Base-by-base conservation (phyloP, 2,797 vertebrate species). In the Trematomus bernacchii region DNA sequence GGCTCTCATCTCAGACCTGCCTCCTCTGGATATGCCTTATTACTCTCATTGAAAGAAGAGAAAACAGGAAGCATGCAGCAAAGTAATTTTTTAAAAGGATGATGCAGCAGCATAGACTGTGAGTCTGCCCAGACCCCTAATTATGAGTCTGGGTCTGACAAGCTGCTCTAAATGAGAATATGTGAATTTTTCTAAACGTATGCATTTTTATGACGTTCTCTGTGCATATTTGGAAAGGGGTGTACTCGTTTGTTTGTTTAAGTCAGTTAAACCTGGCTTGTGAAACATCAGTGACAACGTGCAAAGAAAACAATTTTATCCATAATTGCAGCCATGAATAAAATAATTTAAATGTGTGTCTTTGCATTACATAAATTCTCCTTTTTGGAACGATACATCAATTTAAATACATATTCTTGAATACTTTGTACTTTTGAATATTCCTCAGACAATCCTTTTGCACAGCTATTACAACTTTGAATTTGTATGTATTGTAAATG, bases 21-120 rank as follows among this genome's bases (percentile, higher is more conserved):
- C 46, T 59, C 9, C 63, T 19, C 37, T 73, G 63, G 21, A 73
- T 82, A 76, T 81, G 52, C 70, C 62, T 90, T 85, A 87, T 87
- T 87, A 79, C 69, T 76, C 55, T 81, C 64, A 79, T 87, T 78
- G 81, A 40, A 84, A 85, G 69, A 76, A 69, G 27, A 13, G 6
- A 18, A 43, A 86, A 60, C 48, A 71, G 53, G 62, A 82, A 77
- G 66, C 68, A 62, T 42, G 73, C 50, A 76, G 71, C 23, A 70
- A 66, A 73, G 64, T 75, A 86, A 83, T 87, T 91, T 86, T 85
- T 73, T 64, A 66, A 61, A 64, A n/a, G 72, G 79, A 87, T 86
- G 85, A 89, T 61, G 72, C 66, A 79, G 72, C 66, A 79, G 82
- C 77, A 58, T 12, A 37, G 33, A 73, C 61, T 37, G 42, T 63